phyloP scores from a whole-genome alignment of 2,113 vertebrate genomes.

The Danionella cerebrum region DNA sequence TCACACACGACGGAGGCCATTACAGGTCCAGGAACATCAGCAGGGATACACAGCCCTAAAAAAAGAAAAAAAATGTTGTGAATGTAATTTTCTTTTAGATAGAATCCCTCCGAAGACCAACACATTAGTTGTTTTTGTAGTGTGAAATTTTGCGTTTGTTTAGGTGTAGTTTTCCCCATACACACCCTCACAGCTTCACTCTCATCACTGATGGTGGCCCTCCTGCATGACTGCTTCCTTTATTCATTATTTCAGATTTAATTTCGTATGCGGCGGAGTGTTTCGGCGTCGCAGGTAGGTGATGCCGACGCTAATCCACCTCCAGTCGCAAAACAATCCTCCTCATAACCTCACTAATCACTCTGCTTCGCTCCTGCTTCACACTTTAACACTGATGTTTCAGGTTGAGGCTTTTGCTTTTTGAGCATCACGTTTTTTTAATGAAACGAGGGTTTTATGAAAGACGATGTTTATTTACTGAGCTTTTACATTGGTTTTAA shows the following conservation, averaged over 20 bases:
- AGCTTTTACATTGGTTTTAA: no score
- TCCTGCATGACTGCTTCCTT: constrained; percentile 59
- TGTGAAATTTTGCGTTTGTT: no score
- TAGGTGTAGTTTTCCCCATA: no score
- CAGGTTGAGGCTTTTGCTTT: constrained; percentile 1
- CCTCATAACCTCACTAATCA: constrained; percentile 41
- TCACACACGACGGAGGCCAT: no score
- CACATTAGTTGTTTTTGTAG: no score
- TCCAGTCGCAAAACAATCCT: background rate
- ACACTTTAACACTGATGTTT: constrained; percentile 24
- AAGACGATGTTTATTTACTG: no score
- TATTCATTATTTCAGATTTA: constrained; percentile 71
- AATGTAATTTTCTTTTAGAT: no score
- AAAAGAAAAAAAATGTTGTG: no score
- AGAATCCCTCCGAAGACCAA: no score
- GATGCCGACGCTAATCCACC: constrained; percentile 42
- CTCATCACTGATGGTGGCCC: background rate
- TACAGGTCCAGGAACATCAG: no score
- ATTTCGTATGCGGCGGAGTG: constrained; percentile 81
- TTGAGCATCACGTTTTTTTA: background rate
- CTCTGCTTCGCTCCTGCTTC: constrained; percentile 11
- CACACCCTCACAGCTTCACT: background rate
- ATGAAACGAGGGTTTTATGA: background rate
- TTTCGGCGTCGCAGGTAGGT: constrained; percentile 87
- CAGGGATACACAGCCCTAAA: no score